Evolutionary conservation across 2,113 vertebrate species (phyloP).

Genomic region (Chloropsis hardwickii): DNA sequence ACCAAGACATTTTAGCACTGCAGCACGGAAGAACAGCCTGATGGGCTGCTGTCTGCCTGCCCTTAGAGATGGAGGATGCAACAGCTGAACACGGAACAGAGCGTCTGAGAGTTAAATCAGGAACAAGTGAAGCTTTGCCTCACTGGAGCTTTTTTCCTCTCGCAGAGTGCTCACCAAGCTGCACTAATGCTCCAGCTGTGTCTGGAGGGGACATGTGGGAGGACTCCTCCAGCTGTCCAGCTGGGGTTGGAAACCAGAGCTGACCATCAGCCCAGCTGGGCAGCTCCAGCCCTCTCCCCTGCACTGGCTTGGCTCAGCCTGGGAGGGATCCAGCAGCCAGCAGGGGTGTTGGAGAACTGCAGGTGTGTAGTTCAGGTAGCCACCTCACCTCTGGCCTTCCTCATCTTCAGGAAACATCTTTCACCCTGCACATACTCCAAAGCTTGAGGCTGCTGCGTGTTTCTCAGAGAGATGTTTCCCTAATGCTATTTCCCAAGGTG

Average conservation of each 20-base stretch:
- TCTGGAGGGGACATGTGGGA: not conserved
- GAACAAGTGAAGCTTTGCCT: not conserved
- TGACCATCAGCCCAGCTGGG: not conserved
- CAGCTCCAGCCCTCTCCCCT: not conserved
- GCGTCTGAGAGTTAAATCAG: not conserved
- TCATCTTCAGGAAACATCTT: not conserved
- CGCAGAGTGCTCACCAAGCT: fast-evolving
- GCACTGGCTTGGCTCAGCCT: not conserved
- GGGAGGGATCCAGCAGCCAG: not conserved
- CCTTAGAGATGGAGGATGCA: not conserved
- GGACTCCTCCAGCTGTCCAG: not conserved
- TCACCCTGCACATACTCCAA: not conserved
- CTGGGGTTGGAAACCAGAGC: not conserved
- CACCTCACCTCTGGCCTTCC: not conserved
- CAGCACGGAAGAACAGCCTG: not conserved
- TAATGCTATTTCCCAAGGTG: not conserved
- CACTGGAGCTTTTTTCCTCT: not conserved
- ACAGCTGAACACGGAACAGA: not conserved
- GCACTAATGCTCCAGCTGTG: not conserved
- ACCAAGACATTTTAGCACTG: not conserved
- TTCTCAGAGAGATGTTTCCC: not conserved
- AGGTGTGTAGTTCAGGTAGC: not conserved
- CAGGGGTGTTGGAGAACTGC: not conserved
- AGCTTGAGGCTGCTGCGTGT: not conserved
- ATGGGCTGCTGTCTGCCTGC: not conserved